These are phyloP conservation scores for Lacanobia wlatinum DNA, from an alignment of 2,888 invertebrate genomes.

Conservation along the genomic window DNA sequence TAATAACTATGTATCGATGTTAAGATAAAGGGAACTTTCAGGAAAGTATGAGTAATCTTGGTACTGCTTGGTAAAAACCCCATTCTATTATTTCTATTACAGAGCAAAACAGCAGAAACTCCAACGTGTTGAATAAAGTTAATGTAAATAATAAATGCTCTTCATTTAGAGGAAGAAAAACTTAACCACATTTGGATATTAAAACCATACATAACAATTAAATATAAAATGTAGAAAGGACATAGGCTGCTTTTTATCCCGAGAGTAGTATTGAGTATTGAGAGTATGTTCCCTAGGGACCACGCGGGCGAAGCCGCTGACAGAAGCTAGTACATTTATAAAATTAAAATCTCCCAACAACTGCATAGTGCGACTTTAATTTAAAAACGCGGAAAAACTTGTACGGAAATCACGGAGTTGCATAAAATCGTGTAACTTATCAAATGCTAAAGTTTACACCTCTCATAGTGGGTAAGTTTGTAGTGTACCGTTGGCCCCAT, in stretches of 20 bases:
- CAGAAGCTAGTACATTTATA: no score
- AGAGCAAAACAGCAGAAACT: background rate
- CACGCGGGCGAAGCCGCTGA: no score
- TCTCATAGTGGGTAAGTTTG: slow-evolving; percentile 60
- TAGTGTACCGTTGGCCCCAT: slow-evolving; percentile 29
- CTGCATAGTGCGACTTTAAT: slow-evolving; percentile 54
- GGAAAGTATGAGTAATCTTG: background rate
- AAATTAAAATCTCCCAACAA: slow-evolving; percentile 44
- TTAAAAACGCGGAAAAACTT: slow-evolving; percentile 41
- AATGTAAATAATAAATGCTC: no score
- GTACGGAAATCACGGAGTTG: slow-evolving; percentile 11
- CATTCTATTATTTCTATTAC: background rate
- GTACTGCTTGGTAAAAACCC: background rate
- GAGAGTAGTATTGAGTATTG: no score
- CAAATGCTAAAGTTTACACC: slow-evolving; percentile 69
- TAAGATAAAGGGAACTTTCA: background rate
- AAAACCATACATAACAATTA: background rate
- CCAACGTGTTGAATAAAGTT: no score
- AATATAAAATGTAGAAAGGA: slow-evolving; percentile 30
- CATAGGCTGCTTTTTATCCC: no score
- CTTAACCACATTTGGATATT: background rate
- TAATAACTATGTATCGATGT: slow-evolving; percentile 8
- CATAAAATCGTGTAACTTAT: no score
- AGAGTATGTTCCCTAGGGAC: no score
- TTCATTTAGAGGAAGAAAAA: no score